phyloP scores from a whole-genome alignment of 2,113 vertebrate genomes.

The Vicugna pacos region DNA sequence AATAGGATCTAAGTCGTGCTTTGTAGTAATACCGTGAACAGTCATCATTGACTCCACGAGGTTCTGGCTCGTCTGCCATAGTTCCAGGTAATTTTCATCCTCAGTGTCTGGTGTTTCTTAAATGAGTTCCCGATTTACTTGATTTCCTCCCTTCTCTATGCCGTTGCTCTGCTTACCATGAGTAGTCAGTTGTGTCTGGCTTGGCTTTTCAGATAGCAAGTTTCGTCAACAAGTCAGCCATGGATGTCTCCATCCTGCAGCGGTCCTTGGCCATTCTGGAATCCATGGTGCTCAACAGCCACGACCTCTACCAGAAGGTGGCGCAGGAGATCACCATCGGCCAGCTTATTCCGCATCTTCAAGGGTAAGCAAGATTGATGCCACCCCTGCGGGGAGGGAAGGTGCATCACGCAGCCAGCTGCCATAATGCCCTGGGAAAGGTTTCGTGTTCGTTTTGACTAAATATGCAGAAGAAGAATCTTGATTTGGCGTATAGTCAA shows the following conservation, averaged over 20 bases:
- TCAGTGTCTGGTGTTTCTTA: background rate
- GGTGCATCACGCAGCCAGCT: background rate
- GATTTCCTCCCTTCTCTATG: fast-evolving
- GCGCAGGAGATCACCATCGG: constrained; percentile 99
- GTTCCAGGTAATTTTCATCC: background rate
- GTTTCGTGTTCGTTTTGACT: background rate
- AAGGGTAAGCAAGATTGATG: constrained; percentile 89
- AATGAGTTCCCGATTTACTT: background rate
- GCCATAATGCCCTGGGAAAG: fast-evolving
- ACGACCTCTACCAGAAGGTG: constrained; percentile 99
- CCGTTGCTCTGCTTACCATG: fast-evolving
- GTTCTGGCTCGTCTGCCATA: background rate
- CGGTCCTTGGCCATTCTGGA: constrained; percentile 97
- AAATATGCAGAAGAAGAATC: background rate
- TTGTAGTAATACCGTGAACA: background rate
- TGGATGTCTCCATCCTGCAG: constrained; percentile 96
- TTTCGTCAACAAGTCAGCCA: constrained; percentile 96
- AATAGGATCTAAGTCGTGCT: background rate
- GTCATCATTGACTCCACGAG: fast-evolving
- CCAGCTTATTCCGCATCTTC: constrained; percentile 97
- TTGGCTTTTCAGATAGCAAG: constrained; percentile 93
- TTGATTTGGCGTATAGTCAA: background rate
- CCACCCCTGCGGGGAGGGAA: background rate
- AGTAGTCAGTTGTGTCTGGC: background rate
- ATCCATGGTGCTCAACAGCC: constrained; percentile 99